A percentile compares a stretch with the other conserved stretches of the same genome.
phyloP scores from a whole-genome alignment of 2,888 invertebrate species.

The Alloscopus bannaensis region DNA sequence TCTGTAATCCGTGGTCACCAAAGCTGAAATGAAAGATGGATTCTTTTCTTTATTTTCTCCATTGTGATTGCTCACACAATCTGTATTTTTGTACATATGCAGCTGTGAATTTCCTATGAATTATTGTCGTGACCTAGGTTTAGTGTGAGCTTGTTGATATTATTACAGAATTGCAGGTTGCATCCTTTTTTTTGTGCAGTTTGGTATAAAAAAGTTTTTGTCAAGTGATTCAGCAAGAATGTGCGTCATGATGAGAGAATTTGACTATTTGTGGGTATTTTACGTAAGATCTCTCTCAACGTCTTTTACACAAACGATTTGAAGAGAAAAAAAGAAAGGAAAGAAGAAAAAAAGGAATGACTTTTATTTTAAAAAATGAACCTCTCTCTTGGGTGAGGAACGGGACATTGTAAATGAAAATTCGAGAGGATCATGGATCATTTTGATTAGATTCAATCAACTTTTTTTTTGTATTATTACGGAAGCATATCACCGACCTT shows the following conservation, averaged over 20 bases:
- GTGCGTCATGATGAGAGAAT: not conserved
- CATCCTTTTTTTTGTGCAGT: not conserved
- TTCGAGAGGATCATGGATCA: constrained; percentile 28
- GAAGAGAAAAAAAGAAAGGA: constrained; percentile 1
- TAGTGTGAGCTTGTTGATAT: constrained; percentile 30
- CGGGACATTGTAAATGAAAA: constrained; percentile 48
- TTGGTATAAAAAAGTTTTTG: not conserved
- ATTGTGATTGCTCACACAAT: constrained; percentile 48
- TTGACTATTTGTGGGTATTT: not conserved
- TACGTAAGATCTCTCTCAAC: constrained; percentile 2
- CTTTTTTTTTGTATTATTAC: constrained; percentile 23
- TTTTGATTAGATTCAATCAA: constrained; percentile 50
- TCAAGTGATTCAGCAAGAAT: constrained; percentile 33
- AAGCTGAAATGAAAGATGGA: constrained; percentile 62
- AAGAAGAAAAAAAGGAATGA: constrained; percentile 47
- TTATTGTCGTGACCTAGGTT: constrained; percentile 58
- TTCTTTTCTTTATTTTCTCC: constrained; percentile 20
- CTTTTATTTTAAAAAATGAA: constrained; percentile 33
- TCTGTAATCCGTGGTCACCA: constrained; percentile 59
- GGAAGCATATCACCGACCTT: not conserved
- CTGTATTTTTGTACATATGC: not conserved
- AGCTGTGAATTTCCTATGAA: constrained; percentile 23
- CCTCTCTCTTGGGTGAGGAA: constrained; percentile 25
- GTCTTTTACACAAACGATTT: not conserved
- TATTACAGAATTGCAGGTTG: constrained; percentile 31